phyloP scores from a whole-genome alignment of 2,113 vertebrate genomes.

The Apistogramma diplotaenia region DNA sequence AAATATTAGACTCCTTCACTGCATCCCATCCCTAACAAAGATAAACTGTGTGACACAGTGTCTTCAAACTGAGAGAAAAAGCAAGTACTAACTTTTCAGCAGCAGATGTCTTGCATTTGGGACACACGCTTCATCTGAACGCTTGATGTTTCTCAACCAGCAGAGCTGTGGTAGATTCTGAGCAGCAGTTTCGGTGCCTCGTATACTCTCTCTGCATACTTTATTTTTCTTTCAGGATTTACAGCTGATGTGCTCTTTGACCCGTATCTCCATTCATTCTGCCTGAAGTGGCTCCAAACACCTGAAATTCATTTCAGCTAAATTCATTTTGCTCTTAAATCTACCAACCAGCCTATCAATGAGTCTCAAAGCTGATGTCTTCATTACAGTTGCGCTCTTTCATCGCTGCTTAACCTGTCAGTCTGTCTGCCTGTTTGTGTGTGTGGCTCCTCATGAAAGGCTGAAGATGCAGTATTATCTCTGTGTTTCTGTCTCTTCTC shows the following conservation, averaged over 20 bases:
- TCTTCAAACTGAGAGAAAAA: not conserved
- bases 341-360: constrained; percentile 29
- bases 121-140: constrained; percentile 32
- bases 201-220: not conserved
- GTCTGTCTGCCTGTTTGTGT: constrained; percentile 41
- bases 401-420: constrained; percentile 54
- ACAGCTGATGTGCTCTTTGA: not conserved
- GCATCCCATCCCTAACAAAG: not conserved
- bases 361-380: constrained; percentile 4
- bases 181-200: constrained; percentile 12
- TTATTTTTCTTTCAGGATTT: not conserved
- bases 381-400: constrained; percentile 32
- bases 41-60: not conserved
- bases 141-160: constrained; percentile 10
- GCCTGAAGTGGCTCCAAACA: not conserved
- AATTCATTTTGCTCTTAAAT: constrained; percentile 35
- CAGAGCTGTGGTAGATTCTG: constrained; percentile 39
- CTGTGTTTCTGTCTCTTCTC: constrained; percentile 76
- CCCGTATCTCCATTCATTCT: not conserved
- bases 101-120: constrained; percentile 47
- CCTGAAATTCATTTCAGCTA: not conserved
- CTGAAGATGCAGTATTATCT: constrained; percentile 71
- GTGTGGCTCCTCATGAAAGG: constrained; percentile 48
- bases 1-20: constrained; percentile 45
- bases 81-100: not conserved